Percentiles rank a stretch among this genome's conserved stretches.
Conservation (phyloP, 2,888 invertebrate species). For the Tipula vernalis region DNA sequence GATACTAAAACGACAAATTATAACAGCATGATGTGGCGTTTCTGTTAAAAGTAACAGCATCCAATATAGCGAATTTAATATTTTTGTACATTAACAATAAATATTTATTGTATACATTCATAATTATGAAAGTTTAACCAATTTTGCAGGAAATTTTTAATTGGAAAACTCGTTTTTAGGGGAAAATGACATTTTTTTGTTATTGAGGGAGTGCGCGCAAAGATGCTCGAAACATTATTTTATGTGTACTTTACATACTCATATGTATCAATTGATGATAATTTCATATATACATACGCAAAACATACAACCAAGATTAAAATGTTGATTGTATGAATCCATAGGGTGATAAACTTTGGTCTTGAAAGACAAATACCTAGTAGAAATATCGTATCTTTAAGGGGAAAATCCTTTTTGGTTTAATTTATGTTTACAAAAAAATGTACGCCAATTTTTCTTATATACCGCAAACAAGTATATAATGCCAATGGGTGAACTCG, state of each 20-base stretch:
- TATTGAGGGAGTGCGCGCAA: neutral
- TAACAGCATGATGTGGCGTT: neutral
- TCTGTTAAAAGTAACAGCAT: neutral
- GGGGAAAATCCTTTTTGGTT: neutral
- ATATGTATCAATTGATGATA: neutral
- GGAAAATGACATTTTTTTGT: neutral
- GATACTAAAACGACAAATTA: neutral
- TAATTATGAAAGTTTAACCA: neutral
- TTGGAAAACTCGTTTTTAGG: neutral
- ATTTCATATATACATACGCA: neutral
- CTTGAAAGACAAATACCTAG: neutral
- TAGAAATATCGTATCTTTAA: neutral
- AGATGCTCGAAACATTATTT: neutral
- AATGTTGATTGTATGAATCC: neutral
- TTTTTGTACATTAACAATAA: neutral
- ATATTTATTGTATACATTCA: neutral
- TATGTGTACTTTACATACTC: neutral
- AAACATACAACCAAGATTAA: neutral
- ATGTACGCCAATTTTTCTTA: neutral
- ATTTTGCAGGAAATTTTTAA: neutral
- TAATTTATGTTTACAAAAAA: neutral
- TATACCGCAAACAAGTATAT: neutral
- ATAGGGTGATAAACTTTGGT: neutral
- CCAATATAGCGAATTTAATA: neutral
- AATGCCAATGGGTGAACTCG: neutral